These are phyloP conservation scores for Atherinomorus stipes DNA, from an alignment of 2,113 vertebrate genomes.

Conservation along the genomic window DNA sequence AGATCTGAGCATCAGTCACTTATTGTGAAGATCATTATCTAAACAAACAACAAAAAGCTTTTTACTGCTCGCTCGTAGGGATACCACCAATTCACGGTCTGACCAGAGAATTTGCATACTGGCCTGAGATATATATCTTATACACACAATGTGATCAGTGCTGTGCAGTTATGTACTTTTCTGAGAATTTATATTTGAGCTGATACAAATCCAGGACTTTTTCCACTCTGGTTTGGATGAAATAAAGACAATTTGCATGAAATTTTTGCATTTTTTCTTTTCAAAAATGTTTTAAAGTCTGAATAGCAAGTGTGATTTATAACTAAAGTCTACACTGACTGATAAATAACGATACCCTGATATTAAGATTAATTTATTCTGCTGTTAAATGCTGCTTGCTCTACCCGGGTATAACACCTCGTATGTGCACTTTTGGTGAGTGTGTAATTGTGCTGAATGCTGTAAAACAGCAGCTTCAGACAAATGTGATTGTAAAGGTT, in stretches of 20 bases:
- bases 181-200: conserved; percentile 13
- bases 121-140: conserved; percentile 35
- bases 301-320: no score
- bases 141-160: conserved; percentile 11
- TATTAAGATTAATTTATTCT: no score
- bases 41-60: conserved; percentile 54
- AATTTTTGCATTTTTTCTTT: not conserved
- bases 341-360: no score
- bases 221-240: not conserved
- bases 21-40: conserved; percentile 69
- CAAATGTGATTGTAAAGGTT: conserved; percentile 59
- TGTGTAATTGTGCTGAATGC: not conserved
- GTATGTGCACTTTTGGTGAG: no score
- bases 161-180: conserved; percentile 22
- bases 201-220: not conserved
- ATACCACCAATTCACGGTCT: conserved; percentile 46
- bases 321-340: no score
- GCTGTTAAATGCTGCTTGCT: no score
- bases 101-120: conserved; percentile 77
- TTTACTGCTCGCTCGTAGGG: conserved; percentile 60
- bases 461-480: conserved; percentile 18
- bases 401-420: no score
- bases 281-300: not conserved
- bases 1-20: conserved; percentile 60
- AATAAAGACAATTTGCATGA: no score